Base-by-base conservation (phyloP, 2,797 vertebrate genomes). In the Siniperca obscura region DNA sequence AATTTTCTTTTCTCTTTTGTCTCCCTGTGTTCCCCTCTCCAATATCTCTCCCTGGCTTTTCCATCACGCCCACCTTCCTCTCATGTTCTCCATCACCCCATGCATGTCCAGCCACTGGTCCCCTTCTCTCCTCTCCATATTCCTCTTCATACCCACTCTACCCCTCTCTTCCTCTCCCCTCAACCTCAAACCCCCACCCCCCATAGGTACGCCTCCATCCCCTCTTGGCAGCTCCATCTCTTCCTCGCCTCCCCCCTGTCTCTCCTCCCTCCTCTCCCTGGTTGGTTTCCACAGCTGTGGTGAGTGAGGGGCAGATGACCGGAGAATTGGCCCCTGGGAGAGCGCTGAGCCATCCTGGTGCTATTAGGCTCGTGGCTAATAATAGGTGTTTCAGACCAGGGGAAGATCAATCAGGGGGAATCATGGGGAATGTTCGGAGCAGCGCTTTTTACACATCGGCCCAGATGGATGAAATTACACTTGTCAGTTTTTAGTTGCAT, bases 401-500 rank as follows among this genome's bases (percentile, higher is more conserved):
- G 95, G 95, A 96, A 96, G 96, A 96, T 96, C 95, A 96, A 97
- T 97, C 96, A 96, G 93, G 92, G 93, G 92, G 95, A 96, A 95
- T 95, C 95, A 95, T 94, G 94, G 94, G 94, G 95, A 95, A 95
- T 95, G 95, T 96, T 97, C 95, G 87, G 95, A 95, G 95, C 95
- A 95, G 96, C 91, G 92, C 94, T 95, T 96, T 96, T 96, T 95
- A 96, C 96, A 95, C 96, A 96, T 96, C 95, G 95, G 95, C 93
- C 95, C 95, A 95, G 95, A 96, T 96, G 95, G 96, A 96, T 96
- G 95, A 96, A 96, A 96, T 96, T 96, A 96, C 95, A 96, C 95
- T 96, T 96, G 95, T 96, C 96, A 96, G 94, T 96, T 96, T 96
- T 96, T 96, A 96, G 95, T 95, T 95, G 95, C 95, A 95, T 96